A percentile compares a stretch with the other conserved stretches of the same genome.
Conservation (phyloP, 2,113 vertebrate species). For the Datnioides undecimradiatus region DNA sequence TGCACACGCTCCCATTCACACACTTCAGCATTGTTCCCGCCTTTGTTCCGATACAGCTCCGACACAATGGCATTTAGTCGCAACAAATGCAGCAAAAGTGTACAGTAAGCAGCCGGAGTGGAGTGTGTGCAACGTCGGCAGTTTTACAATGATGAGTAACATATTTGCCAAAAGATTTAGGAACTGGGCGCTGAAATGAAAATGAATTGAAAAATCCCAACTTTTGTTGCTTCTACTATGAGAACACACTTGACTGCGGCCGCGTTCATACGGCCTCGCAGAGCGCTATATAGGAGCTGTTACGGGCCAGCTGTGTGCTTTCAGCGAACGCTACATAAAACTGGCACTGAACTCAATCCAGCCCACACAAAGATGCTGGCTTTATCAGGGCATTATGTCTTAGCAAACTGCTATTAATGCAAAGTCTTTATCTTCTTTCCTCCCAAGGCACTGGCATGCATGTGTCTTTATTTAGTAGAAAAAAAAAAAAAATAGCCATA, state of each 20-base stretch:
- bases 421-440: slow-evolving; percentile 81
- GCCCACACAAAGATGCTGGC: slow-evolving; percentile 76
- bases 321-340: slow-evolving; percentile 40
- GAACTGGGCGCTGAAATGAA: slow-evolving; percentile 26
- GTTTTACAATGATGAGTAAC: slow-evolving; percentile 51
- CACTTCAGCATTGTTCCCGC: slow-evolving; percentile 62
- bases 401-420: slow-evolving; percentile 81
- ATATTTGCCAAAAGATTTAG: slow-evolving; percentile 62
- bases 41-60: slow-evolving; percentile 62
- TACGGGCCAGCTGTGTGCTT: slow-evolving; percentile 23
- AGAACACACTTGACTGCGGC: slow-evolving; percentile 16
- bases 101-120: slow-evolving; percentile 61
- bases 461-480: slow-evolving; percentile 77
- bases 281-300: slow-evolving; percentile 38
- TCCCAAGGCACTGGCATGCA: slow-evolving; percentile 64
- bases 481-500: slow-evolving; percentile 79
- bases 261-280: slow-evolving; percentile 3
- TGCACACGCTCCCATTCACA: slow-evolving; percentile 59
- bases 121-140: slow-evolving; percentile 54
- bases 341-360: slow-evolving; percentile 77
- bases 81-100: slow-evolving; percentile 64
- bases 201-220: slow-evolving; percentile 37
- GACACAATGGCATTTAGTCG: slow-evolving; percentile 66
- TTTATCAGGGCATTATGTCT: slow-evolving; percentile 80
- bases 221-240: slow-evolving; percentile 40